Conservation (phyloP, 1,140 invertebrate species). For the Brachionus manjavacas region DNA sequence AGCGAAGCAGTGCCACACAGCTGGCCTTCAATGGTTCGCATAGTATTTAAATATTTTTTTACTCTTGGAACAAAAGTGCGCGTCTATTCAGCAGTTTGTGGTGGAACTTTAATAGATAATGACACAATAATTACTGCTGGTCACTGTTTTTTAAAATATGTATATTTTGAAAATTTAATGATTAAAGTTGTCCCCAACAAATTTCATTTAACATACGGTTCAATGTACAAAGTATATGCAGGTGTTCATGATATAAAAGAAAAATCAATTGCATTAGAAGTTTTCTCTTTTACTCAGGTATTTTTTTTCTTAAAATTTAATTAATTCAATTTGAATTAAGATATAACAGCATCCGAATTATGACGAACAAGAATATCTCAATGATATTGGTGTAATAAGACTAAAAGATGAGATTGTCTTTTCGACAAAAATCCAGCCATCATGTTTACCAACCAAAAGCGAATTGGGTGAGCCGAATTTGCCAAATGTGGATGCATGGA, state of each 20-base stretch:
- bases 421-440: not conserved
- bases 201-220: not conserved
- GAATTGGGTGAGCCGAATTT: not conserved
- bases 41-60: not conserved
- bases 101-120: not conserved
- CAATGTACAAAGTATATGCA: not conserved
- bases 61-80: not conserved
- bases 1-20: constrained; percentile 21
- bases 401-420: not conserved
- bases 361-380: not conserved
- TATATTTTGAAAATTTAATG: not conserved
- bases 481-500: not conserved
- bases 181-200: not conserved
- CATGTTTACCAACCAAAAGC: not conserved
- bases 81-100: not conserved
- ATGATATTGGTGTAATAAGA: constrained; percentile 11
- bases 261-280: not conserved
- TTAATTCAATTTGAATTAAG: not conserved
- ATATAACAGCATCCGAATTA: constrained; percentile 6
- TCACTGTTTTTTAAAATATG: not conserved
- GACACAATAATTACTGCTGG: constrained; percentile 8
- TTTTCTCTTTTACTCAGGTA: not conserved
- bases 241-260: not conserved
- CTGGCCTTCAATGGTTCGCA: constrained; percentile 42
- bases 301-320: too few relatives aligned